Percentiles rank a stretch among this genome's conserved stretches.
These are phyloP conservation scores for Macropodus opercularis DNA, from an alignment of 2,797 vertebrate species.

Conservation along the genomic window DNA sequence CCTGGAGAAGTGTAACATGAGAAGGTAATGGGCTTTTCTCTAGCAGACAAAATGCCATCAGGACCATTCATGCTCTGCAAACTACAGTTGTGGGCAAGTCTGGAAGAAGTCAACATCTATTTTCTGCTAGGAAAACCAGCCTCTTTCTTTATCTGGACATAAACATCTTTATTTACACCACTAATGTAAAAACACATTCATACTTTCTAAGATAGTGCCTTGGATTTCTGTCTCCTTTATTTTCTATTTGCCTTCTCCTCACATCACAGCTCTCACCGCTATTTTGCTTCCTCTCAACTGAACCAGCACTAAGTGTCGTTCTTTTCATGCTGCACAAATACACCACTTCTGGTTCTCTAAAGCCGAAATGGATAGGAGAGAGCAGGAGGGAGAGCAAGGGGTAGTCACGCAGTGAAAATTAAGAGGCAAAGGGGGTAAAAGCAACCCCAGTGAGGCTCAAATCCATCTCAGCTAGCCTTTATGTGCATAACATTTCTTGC, in stretches of 20 bases:
- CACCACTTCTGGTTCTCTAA: slow-evolving; percentile 24
- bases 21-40: slow-evolving; percentile 51
- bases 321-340: slow-evolving; percentile 41
- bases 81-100: slow-evolving; percentile 21
- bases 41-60: slow-evolving; percentile 40
- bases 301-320: neutral
- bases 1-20: slow-evolving; percentile 44
- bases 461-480: slow-evolving; percentile 43
- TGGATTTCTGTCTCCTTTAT: slow-evolving; percentile 43
- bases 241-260: slow-evolving; percentile 37
- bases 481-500: slow-evolving; percentile 44
- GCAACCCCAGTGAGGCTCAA: slow-evolving; percentile 7
- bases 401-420: slow-evolving; percentile 42
- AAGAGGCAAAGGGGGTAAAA: slow-evolving; percentile 48
- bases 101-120: slow-evolving; percentile 33
- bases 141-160: slow-evolving; percentile 14
- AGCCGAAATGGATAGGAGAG: slow-evolving; percentile 27
- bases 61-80: slow-evolving; percentile 33
- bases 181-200: slow-evolving; percentile 22
- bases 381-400: slow-evolving; percentile 7
- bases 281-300: slow-evolving; percentile 23
- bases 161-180: slow-evolving; percentile 41
- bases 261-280: slow-evolving; percentile 23
- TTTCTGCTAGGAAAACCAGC: slow-evolving; percentile 26
- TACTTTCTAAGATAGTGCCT: slow-evolving; percentile 20